Evolutionary conservation across 2,113 vertebrate genomes (phyloP), one percentile per base, ranked within the genome.

Genomic region (Ardeotis arabs): DNA sequence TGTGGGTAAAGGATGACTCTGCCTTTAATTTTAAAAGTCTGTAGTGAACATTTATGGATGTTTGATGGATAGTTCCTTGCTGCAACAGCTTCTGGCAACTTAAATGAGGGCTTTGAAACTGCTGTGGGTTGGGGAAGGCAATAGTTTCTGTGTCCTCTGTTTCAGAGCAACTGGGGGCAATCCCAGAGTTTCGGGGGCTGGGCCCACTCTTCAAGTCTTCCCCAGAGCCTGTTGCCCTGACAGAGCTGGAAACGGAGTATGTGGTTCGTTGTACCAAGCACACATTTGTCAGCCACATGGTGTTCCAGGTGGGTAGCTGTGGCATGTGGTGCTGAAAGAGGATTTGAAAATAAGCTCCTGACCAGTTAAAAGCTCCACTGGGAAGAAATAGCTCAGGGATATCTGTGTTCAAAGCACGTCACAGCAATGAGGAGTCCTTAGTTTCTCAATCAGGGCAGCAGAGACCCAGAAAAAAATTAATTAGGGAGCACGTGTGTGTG

Each of bases 191-290:
- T 80, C 97, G 87, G 12, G 98, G 81, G 2, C 96, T 98, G 49
- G 98, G 98, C 8, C 96, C 97, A 1, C 97, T 98, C 79, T 98
- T 98, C 97, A 98, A 98, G 80, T 98, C 98, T 23, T 98, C 98
- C 2, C 66, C 98, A n/a, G 98, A 98, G 90, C 96, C 98, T 2
- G 97, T 98, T 9, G 98, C 98, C 79, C 97, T 98, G 69, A 98
- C 98, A 4, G 98, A 98, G 80, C 98, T 98, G 4, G 98, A 98
- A 91, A 98, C 98, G 0, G 98, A 98, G 80, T 98, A 98, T 0
- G 98, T 98, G 66, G 95, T 98, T 92, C 98, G 97, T 33, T 98
- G 98, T 83, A 98, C 98, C 23, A 98, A 98, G 76, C 98, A 98
- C 64, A 98, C 97, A 0, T 98, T 98, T 77, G 66, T 95, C 58